Base-by-base conservation (phyloP, 2,888 invertebrate species). In the Aethes cnicana region DNA sequence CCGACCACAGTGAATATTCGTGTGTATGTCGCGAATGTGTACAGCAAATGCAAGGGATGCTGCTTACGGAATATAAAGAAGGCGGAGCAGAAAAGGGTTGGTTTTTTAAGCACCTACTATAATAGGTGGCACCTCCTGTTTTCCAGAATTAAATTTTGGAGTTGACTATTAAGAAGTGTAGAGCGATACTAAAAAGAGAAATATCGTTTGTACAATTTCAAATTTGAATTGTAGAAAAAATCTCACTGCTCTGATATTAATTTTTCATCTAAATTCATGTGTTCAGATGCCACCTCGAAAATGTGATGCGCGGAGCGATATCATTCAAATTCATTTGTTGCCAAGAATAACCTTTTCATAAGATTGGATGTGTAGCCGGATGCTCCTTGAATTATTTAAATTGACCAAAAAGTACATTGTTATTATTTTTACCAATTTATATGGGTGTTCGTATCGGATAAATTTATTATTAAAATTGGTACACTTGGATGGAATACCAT, bases 21-120 rank as follows among this genome's bases (percentile, higher is more conserved):
- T 20, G 43, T 48, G 20, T 33, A 53, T 39, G 41, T 46, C 23
- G 44, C 41, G n/a, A 46, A 52, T 33, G 57, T 54, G 52, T 54
- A 21, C 12, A 30, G 25, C 6, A 48, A 37, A 9, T 54, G 54
- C 37, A 32, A 53, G 9, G 32, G 41, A 54, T 52, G 52, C 48
- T 32, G 53, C 32, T 42, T 52, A 52, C 66, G 63, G 35, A 69
- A 60, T 18, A 48, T 52, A 35, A 63, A 65, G 53, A 66, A 64
- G 20, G 57, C 63, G 44, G 46, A 47, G n/a, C 56, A 56, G 21
- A 66, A 63, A 57, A 47, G 57, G 62, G 70, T 70, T 42, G 26
- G 70, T 69, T 28, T 49, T 48, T 36, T 0, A 1, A 6, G 8
- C 6, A 12, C 5, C 9, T 9, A 5, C 28, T 28, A 9, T 9